phyloP scores from a whole-genome alignment of 2,888 invertebrate genomes.

The Agrochola lota region DNA sequence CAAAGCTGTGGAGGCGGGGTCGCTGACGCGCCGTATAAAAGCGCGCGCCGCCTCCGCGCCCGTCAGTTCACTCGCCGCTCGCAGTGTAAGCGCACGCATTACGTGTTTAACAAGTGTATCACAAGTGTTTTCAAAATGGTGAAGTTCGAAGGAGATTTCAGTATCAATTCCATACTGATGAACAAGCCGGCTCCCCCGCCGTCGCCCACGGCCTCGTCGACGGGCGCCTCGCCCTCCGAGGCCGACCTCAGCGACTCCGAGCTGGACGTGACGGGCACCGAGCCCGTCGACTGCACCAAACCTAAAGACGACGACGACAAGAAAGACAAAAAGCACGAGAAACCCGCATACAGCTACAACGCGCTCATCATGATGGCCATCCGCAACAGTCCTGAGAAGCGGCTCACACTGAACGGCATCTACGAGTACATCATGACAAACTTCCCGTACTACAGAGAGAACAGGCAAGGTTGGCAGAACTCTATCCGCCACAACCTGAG shows the following conservation, averaged over 20 bases:
- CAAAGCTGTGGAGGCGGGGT: conserved; percentile 81
- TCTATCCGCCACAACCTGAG: conserved; percentile 99
- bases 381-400: conserved; percentile 97
- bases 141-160: conserved; percentile 93
- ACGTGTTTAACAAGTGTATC: conserved; percentile 72
- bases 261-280: conserved; percentile 94
- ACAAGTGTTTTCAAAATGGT: conserved; percentile 85
- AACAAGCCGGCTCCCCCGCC: conserved; percentile 87
- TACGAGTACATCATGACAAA: conserved; percentile 99
- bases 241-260: conserved; percentile 92
- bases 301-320: conserved; percentile 83
- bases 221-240: conserved; percentile 83
- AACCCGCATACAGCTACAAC: conserved; percentile 99
- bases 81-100: conserved; percentile 81
- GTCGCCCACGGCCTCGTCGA: conserved; percentile 84
- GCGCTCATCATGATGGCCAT: conserved; percentile 99
- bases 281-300: conserved; percentile 93
- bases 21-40: conserved; percentile 78
- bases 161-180: conserved; percentile 95
- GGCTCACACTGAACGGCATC: conserved; percentile 98
- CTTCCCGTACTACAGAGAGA: conserved; percentile 99
- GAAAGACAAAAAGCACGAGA: conserved; percentile 94
- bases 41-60: conserved; percentile 83
- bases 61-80: conserved; percentile 85
- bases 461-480: conserved; percentile 99